Evolutionary conservation across 2,113 vertebrate genomes (phyloP), one percentile per base, ranked within the genome.

Genomic region (Noturus placidus): DNA sequence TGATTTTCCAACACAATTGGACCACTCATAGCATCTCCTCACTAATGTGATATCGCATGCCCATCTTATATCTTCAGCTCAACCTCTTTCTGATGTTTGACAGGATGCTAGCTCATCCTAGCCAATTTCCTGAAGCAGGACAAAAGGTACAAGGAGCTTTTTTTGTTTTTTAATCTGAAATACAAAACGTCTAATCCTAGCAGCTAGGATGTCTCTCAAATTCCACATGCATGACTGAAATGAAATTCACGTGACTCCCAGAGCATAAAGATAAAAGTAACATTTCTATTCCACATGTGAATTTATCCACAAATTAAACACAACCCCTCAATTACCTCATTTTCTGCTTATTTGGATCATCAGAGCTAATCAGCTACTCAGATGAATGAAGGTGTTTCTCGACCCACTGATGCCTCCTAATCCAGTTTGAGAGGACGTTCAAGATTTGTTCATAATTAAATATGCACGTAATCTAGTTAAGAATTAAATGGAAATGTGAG

Each of bases 1-100:
- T 61, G 87, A 46, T 70, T 59, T n/a, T 57, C 30, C 14, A 84
- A 50, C 17, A 67, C 82, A 83, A 83, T 46, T 83, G 38, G 59
- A 65, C 38, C 56, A 22, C 57, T 42, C 59, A 50, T 69, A 46
- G 38, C 42, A 30, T 69, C n/a, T 59, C 54, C 4, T 4, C 54
- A 33, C 9, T 57, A 57, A 57, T 35, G 3, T 57, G 14, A 78
- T 27, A 78, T 8, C 1, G 46, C 50, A 19, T 78, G 54, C 52
- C 57, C 19, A 9, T 80, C 54, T 38, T 82, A 61, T 82, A 22
- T 57, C 78, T 80, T 57, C 54, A 35, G 19, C 15, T 57, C 33
- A 82, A 30, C 56, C 22, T 82, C 4, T 35, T 82, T 59, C 20
- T 82, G 54, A 61, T 61, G 54, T 20, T 57, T 22, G 52, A 57